Evolutionary conservation across 2,797 vertebrate genomes (phyloP).

Genomic region (Sandelia bainsii): DNA sequence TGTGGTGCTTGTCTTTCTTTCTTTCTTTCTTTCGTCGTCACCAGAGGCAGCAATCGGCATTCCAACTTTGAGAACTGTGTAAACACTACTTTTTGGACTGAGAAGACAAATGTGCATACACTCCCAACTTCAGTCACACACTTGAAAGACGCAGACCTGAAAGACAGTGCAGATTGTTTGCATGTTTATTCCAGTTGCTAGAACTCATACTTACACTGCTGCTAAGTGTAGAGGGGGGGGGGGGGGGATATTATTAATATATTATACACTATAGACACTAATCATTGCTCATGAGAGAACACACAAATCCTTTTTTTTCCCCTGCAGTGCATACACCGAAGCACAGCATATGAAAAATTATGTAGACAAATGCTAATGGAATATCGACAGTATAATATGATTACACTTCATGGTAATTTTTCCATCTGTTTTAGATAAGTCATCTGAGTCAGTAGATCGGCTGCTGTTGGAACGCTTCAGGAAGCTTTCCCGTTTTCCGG

Average conservation of each 20-base stretch:
- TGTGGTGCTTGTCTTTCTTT: neutral
- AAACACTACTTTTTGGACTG: conserved; percentile 5
- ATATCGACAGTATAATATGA: neutral
- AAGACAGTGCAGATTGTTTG: neutral
- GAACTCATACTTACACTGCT: neutral
- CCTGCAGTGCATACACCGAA: neutral
- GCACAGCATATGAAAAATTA: neutral
- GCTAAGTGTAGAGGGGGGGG: neutral
- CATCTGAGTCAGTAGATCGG: conserved; percentile 91
- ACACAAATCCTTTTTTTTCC: no score
- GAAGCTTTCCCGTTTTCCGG: conserved; percentile 93
- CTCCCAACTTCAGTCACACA: neutral
- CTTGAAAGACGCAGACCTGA: neutral
- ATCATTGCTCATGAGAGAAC: no score
- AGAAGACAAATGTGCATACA: conserved; percentile 1
- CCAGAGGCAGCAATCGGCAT: neutral
- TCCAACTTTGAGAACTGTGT: conserved; percentile 37
- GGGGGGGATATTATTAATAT: no score
- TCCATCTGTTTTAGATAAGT: conserved; percentile 82
- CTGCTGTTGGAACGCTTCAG: conserved; percentile 93
- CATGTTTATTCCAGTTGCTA: neutral
- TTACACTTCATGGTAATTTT: neutral
- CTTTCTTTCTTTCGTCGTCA: neutral
- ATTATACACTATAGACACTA: no score
- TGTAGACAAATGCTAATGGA: neutral